Conservation (phyloP, 1,140 invertebrate species). For the Anthonomus grandis region DNA sequence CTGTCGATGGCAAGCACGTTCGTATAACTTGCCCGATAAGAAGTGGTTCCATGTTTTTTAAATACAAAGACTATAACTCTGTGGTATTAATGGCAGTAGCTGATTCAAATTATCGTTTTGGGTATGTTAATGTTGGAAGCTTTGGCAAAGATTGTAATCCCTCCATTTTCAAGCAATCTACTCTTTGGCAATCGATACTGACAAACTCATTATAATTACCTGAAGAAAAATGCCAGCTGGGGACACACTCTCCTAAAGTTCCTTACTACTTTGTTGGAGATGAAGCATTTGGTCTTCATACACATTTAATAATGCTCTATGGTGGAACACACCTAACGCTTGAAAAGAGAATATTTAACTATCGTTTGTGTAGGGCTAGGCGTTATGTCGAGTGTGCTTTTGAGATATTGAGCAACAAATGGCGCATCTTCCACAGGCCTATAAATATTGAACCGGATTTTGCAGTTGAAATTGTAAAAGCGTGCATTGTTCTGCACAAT, state of each 20-base stretch:
- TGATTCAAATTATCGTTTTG: conserved; percentile 46
- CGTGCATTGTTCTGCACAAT: conserved; percentile 18
- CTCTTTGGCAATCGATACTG: not conserved
- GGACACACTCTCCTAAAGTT: conserved; percentile 13
- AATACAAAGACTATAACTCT: conserved; percentile 40
- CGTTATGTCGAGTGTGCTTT: conserved; percentile 48
- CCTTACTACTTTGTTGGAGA: conserved; percentile 37
- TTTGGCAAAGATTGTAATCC: conserved; percentile 49
- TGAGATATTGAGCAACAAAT: conserved; percentile 43
- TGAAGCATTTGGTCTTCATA: conserved; percentile 44
- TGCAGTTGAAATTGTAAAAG: conserved; percentile 21
- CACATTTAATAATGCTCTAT: conserved; percentile 45
- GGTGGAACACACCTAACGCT: conserved; percentile 36
- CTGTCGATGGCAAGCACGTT: conserved; percentile 19
- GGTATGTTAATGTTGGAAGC: conserved; percentile 47
- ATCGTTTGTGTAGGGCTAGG: conserved; percentile 44
- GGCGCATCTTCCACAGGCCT: conserved; percentile 40
- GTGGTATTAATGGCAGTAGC: conserved; percentile 48
- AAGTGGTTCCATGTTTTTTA: too few species aligned
- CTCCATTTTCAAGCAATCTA: conserved; percentile 42
- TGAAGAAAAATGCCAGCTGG: not conserved
- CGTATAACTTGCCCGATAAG: too few species aligned
- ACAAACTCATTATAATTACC: not conserved
- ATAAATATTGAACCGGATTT: conserved; percentile 20
- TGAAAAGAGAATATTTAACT: conserved; percentile 48